Base-by-base conservation (phyloP, 1,140 invertebrate genomes). In the Potamilus streckersoni region DNA sequence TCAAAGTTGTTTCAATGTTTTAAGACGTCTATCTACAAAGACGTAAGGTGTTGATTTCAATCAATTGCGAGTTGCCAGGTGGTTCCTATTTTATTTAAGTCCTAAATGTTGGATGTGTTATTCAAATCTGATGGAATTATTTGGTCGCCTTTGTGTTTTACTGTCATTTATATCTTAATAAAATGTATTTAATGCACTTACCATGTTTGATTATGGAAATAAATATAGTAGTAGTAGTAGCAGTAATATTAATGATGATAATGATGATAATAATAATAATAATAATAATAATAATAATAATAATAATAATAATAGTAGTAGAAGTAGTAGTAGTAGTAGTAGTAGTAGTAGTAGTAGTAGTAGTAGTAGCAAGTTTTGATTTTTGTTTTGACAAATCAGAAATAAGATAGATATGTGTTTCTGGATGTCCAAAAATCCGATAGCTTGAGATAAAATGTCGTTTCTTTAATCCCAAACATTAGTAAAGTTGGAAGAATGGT, bases 261-360 rank as follows among this genome's bases (percentile, higher is more conserved):
- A 20, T 61, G 3, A 2, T 3, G 4, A 2, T 61, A 61, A 20
- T 61, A 61, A 20, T 61, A 61, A 20, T 61, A 61, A 20, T 61
- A 61, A 20, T 61, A 61, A 20, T 61, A 61, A 20, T 61, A 61
- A 20, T 61, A 61, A 20, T 17, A 61, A 20, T 61, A 61, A 20
- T 61, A 60, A n/a, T 60, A 60, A n/a, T 60, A 60, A n/a, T 60
- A 60, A n/a, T 60, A 60, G 60, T 61, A 61, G 60, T 61, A 61
- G 60, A 2, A 61, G 60, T 61, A 61, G 60, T 61, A 61, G 60
- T 61, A 61, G 60, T 61, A 61, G 60, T 61, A 61, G 60, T 61
- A 61, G 60, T 61, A 61, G 60, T 61, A 61, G 60, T 61, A 61
- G 60, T 61, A 61, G 60, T 61, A 61, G 60, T 61, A 61, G 60